Conservation (phyloP, 2,113 vertebrate species). For the Calidris pygmaea region DNA sequence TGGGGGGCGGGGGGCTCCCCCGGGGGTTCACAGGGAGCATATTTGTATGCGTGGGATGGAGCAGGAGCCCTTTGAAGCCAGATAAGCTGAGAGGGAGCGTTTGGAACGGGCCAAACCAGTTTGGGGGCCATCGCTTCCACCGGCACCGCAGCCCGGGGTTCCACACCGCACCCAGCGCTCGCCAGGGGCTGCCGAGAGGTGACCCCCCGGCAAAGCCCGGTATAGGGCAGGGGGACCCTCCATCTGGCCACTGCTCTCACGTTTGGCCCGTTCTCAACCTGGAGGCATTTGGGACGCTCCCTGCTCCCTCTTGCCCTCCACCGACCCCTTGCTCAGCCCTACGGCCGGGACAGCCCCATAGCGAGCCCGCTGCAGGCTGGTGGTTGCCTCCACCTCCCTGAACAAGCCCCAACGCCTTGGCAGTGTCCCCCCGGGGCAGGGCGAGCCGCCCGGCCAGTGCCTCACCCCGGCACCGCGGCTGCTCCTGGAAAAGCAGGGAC, state of each 20-base stretch:
- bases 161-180: background rate
- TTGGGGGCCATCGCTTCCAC: background rate
- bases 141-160: fast-evolving
- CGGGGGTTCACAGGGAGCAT: background rate
- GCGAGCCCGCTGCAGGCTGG: fast-evolving
- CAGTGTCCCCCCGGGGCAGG: background rate
- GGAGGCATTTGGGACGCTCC: fast-evolving
- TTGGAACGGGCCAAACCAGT: slow-evolving; percentile 59
- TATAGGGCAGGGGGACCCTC: fast-evolving
- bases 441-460: fast-evolving
- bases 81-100: slow-evolving; percentile 47
- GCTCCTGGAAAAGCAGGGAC: background rate
- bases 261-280: fast-evolving
- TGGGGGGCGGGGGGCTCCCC: background rate
- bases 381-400: fast-evolving
- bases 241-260: background rate
- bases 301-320: background rate
- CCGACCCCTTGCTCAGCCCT: fast-evolving
- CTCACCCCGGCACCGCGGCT: background rate
- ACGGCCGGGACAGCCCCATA: fast-evolving
- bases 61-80: slow-evolving; percentile 56
- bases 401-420: fast-evolving
- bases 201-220: fast-evolving
- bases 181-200: fast-evolving
- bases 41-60: slow-evolving; percentile 48